Conservation (phyloP, 1,140 invertebrate species). For the Gonatopus flavifemur region DNA sequence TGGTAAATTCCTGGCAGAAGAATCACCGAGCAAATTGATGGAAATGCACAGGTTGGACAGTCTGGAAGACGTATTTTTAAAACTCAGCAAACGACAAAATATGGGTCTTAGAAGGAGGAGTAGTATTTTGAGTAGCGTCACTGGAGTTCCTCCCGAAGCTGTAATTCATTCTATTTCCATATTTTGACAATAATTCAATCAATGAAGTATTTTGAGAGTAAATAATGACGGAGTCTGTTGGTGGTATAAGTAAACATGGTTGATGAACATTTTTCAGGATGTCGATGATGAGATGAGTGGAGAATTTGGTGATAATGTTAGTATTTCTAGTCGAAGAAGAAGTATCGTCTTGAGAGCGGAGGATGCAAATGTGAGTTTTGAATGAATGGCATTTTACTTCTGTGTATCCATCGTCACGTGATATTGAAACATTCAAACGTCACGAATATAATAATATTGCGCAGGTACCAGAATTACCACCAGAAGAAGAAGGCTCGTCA, state of each 20-base stretch:
- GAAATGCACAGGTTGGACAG: slow-evolving; percentile 75
- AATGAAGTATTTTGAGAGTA: neutral
- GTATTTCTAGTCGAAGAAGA: slow-evolving; percentile 67
- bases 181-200: neutral
- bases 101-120: slow-evolving; percentile 75
- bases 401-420: no score
- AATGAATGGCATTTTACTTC: slow-evolving; percentile 11
- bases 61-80: slow-evolving; percentile 90
- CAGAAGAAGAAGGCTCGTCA: slow-evolving; percentile 40
- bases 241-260: neutral
- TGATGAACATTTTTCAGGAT: slow-evolving; percentile 50
- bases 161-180: slow-evolving; percentile 21
- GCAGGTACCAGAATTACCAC: slow-evolving; percentile 44
- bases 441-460: neutral
- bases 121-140: slow-evolving; percentile 73
- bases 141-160: slow-evolving; percentile 57
- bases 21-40: slow-evolving; percentile 80
- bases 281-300: slow-evolving; percentile 79
- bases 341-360: slow-evolving; percentile 62
- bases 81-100: slow-evolving; percentile 82
- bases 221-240: neutral
- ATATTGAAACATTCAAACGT: neutral
- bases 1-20: slow-evolving; percentile 87
- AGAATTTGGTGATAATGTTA: slow-evolving; percentile 82
- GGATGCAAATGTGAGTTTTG: slow-evolving; percentile 38